Base-by-base conservation (phyloP, 1,140 invertebrate genomes). In the Trypoxylus dichotomus region DNA sequence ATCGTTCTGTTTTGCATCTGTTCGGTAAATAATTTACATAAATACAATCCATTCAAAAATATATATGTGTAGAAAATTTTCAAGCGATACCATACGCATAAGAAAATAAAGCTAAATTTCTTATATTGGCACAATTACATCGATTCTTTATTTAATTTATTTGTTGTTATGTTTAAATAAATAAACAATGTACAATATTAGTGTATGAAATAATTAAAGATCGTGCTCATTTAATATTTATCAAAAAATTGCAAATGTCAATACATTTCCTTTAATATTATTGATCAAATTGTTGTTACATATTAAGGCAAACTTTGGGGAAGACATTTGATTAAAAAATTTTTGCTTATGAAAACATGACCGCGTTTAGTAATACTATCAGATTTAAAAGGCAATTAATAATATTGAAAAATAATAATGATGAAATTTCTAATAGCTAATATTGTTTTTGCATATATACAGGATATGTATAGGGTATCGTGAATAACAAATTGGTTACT, bases 41-140 rank as follows among this genome's bases (percentile, higher is more conserved):
- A 68, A 27, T 68, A 68, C 60, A 68, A 68, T 68, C 7, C 21
- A 68, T 68, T 68, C 10, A 68, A 68, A 68, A 68, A 68, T 68
- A 68, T 68, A 68, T 68, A 27, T 11, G 21, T 68, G 27, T 68
- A 68, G 24, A 24, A 68, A 68, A 21, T 68, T 27, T 68, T 1
- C 11, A 15, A 68, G 27, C 60, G 24, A 68, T 29, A 29, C 21
- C 21, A 68, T 68, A 68, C 21, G 13, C 60, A 68, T 71, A 54
- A 71, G 60, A 71, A 77, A 77, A 77, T 77, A 77, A 37, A 76
- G 19, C 32, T 60, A 60, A 76, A 27, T 71, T 77, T 43, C 29
- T 37, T 37, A 19, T 25, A 71, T 77, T 77, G 76, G 76, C 76
- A 77, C 76, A 71, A 77, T 77, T 71, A 60, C 58, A 76, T 54